Conservation (phyloP, 2,113 vertebrate genomes). For the Mungos mungo region DNA sequence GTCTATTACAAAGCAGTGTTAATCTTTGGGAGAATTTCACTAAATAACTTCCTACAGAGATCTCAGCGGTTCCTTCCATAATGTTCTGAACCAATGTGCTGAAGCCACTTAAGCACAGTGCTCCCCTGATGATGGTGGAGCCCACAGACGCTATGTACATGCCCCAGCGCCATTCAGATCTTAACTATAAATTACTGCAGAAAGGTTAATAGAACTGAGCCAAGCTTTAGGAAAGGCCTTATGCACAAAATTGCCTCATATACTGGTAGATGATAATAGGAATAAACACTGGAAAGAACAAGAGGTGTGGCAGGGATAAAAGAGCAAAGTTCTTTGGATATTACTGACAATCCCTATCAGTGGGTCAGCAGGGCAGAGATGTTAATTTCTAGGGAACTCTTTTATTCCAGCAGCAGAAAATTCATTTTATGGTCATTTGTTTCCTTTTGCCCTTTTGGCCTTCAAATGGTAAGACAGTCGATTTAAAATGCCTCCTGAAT, state of each 20-base stretch:
- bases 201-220: slow-evolving; percentile 65
- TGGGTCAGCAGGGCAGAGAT: slow-evolving; percentile 30
- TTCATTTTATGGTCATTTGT: slow-evolving; percentile 48
- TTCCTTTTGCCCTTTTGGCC: slow-evolving; percentile 15
- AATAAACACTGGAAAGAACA: slow-evolving; percentile 64
- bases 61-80: slow-evolving; percentile 43
- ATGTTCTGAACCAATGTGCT: slow-evolving; percentile 59
- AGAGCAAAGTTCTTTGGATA: slow-evolving; percentile 60
- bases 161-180: slow-evolving; percentile 22
- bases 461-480: background rate
- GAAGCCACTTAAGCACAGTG: slow-evolving; percentile 49
- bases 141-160: slow-evolving; percentile 48
- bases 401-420: slow-evolving; percentile 52
- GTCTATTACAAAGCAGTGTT: slow-evolving; percentile 30
- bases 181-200: slow-evolving; percentile 70
- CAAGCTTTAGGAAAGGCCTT: slow-evolving; percentile 56
- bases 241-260: slow-evolving; percentile 55
- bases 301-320: slow-evolving; percentile 43
- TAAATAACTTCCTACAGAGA: slow-evolving; percentile 46
- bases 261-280: slow-evolving; percentile 65
- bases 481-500: slow-evolving; percentile 46
- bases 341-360: slow-evolving; percentile 31
- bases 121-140: background rate
- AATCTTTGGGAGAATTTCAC: slow-evolving; percentile 46
- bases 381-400: slow-evolving; percentile 25